A percentile compares a stretch with the other conserved stretches of the same genome.
phyloP scores from a whole-genome alignment of 2,797 vertebrate species.

The Mus caroli region DNA sequence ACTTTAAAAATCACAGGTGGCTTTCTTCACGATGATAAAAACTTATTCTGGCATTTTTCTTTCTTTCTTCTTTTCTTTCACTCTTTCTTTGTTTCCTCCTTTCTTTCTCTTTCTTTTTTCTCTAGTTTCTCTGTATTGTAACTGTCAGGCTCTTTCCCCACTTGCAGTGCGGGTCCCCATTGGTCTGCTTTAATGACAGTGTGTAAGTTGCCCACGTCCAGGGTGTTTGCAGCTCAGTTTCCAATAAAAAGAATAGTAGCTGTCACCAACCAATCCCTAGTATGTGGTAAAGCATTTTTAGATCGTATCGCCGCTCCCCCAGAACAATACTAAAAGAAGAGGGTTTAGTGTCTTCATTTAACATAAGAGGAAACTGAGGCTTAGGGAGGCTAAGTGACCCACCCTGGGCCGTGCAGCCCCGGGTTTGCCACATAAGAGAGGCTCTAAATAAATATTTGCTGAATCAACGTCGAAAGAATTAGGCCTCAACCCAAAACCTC shows the following conservation, averaged over 20 bases:
- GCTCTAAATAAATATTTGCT: constrained; percentile 61
- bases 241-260: constrained; percentile 17
- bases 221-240: neutral
- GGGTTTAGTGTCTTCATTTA: constrained; percentile 54
- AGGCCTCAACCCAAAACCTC: constrained; percentile 70
- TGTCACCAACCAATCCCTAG: neutral
- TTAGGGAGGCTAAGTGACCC: constrained; percentile 68
- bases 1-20: constrained; percentile 51
- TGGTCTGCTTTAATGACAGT: neutral
- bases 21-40: constrained; percentile 43
- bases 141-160: neutral
- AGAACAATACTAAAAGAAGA: constrained; percentile 55
- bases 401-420: constrained; percentile 23
- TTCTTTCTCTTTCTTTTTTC: constrained; percentile 72
- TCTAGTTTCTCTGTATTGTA: constrained; percentile 78
- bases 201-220: neutral
- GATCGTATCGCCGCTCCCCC: neutral
- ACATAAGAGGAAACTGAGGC: constrained; percentile 65
- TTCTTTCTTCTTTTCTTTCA: constrained; percentile 69
- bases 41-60: constrained; percentile 65
- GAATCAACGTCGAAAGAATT: constrained; percentile 71
- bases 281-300: neutral
- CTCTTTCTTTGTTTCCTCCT: neutral
- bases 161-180: neutral
- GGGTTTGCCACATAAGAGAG: constrained; percentile 49